Percentiles rank a stretch among this genome's conserved stretches.
Conservation (phyloP, 2,888 invertebrate genomes). For the Leptopilina drosophilae region DNA sequence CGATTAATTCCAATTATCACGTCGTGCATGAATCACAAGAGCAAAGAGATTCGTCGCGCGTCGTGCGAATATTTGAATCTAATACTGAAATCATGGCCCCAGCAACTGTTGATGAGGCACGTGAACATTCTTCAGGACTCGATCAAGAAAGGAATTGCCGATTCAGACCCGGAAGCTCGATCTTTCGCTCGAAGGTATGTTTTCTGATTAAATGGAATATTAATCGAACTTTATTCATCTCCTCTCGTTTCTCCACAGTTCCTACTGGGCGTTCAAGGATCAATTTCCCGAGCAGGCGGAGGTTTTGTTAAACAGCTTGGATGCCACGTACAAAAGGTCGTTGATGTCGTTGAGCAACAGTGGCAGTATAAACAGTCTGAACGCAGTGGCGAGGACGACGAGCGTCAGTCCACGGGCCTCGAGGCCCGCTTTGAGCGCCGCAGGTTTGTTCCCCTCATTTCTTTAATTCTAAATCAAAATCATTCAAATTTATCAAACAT, state of each 20-base stretch:
- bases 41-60: slow-evolving; percentile 91
- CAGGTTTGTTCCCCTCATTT: slow-evolving; percentile 72
- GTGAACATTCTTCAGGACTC: slow-evolving; percentile 88
- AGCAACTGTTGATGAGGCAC: slow-evolving; percentile 89
- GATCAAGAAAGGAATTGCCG: slow-evolving; percentile 90
- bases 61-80: slow-evolving; percentile 90
- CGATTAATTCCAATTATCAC: slow-evolving; percentile 89
- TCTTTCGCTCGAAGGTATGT: slow-evolving; percentile 88
- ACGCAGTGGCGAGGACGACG: slow-evolving; percentile 75
- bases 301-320: slow-evolving; percentile 88
- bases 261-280: slow-evolving; percentile 93
- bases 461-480: no score
- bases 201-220: not conserved
- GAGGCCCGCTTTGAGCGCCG: slow-evolving; percentile 75
- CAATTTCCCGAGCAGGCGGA: slow-evolving; percentile 96
- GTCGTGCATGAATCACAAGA: slow-evolving; percentile 89
- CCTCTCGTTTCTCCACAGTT: slow-evolving; percentile 79
- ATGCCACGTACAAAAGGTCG: slow-evolving; percentile 85
- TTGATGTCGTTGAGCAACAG: slow-evolving; percentile 81
- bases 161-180: slow-evolving; percentile 95
- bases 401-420: slow-evolving; percentile 75
- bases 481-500: not conserved
- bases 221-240: slow-evolving; percentile 39
- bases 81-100: slow-evolving; percentile 92
- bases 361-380: slow-evolving; percentile 79